Percentiles rank a stretch among this genome's conserved stretches.
These are phyloP conservation scores for Tachycineta bicolor DNA, from an alignment of 2,113 vertebrate genomes.

Conservation along the genomic window DNA sequence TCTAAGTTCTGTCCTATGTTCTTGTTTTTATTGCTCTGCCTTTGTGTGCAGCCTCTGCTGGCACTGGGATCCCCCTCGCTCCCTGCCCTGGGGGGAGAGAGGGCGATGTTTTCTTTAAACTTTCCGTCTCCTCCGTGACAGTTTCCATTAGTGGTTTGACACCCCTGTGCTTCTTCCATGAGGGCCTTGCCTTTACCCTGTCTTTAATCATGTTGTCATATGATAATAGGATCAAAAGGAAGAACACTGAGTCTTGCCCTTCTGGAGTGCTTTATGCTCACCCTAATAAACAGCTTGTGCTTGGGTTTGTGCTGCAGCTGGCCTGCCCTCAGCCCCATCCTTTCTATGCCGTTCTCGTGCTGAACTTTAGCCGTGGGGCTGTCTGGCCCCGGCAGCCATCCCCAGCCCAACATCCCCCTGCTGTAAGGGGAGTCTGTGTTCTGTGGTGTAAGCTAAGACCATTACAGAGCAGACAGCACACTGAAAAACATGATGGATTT, in stretches of 20 bases:
- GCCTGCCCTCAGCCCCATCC: background rate
- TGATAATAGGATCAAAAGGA: slow-evolving; percentile 69
- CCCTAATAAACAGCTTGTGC: slow-evolving; percentile 63
- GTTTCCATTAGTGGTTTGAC: slow-evolving; percentile 71
- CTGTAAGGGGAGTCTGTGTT: background rate
- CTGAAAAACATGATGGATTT: background rate
- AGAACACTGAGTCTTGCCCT: slow-evolving; percentile 47
- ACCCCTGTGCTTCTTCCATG: slow-evolving; percentile 63
- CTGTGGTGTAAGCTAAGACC: background rate
- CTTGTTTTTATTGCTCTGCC: slow-evolving; percentile 45
- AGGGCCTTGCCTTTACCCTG: slow-evolving; percentile 49
- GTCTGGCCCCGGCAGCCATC: background rate
- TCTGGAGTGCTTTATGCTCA: slow-evolving; percentile 47
- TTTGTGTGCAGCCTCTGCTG: slow-evolving; percentile 6
- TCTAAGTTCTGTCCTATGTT: slow-evolving; percentile 40
- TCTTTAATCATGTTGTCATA: slow-evolving; percentile 70
- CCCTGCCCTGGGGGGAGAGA: background rate
- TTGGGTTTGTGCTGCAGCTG: slow-evolving; percentile 60
- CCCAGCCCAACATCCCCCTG: background rate
- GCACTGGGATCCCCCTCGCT: background rate
- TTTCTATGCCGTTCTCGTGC: background rate
- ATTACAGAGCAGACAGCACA: background rate
- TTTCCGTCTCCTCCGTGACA: slow-evolving; percentile 45
- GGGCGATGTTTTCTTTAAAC: slow-evolving; percentile 54
- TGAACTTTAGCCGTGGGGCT: slow-evolving; percentile 16